Evolutionary conservation across 2,113 vertebrate species (phyloP).

Genomic region (Ammospiza caudacuta): DNA sequence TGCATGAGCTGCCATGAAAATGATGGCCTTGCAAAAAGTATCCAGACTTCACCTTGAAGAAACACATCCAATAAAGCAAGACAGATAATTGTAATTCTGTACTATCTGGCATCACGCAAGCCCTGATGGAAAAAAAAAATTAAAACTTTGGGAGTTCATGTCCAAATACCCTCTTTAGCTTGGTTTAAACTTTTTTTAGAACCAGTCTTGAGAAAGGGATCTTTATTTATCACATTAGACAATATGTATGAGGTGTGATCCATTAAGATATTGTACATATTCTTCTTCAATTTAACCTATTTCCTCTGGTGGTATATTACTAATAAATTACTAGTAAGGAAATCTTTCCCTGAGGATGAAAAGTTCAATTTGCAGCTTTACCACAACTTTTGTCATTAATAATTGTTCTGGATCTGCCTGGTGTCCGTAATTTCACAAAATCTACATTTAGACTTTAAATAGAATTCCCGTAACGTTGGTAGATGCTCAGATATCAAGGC

Average conservation of each 20-base stretch:
- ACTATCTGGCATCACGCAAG: not conserved
- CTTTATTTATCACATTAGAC: not conserved
- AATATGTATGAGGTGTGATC: not conserved
- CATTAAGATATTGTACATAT: not conserved
- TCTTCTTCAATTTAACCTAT: not conserved
- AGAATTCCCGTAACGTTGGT: not conserved
- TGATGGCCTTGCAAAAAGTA: not conserved
- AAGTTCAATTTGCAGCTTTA: not conserved
- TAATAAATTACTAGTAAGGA: not conserved
- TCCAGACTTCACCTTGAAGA: not conserved
- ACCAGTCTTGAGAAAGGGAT: not conserved
- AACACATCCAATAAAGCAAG: not conserved
- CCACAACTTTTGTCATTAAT: not conserved
- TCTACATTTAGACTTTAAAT: not conserved
- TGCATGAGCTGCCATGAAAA: not conserved
- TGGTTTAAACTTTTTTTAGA: not conserved
- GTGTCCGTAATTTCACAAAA: not conserved
- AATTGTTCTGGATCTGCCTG: not conserved
- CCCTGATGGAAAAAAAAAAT: not conserved
- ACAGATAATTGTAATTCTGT: not conserved
- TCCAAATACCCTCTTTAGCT: not conserved
- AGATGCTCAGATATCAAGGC: not conserved
- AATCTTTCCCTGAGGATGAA: not conserved
- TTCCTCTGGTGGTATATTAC: not conserved
- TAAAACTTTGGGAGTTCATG: not conserved